Evolutionary conservation across 2,113 vertebrate genomes (phyloP).

Genomic region (Suncus etruscus): DNA sequence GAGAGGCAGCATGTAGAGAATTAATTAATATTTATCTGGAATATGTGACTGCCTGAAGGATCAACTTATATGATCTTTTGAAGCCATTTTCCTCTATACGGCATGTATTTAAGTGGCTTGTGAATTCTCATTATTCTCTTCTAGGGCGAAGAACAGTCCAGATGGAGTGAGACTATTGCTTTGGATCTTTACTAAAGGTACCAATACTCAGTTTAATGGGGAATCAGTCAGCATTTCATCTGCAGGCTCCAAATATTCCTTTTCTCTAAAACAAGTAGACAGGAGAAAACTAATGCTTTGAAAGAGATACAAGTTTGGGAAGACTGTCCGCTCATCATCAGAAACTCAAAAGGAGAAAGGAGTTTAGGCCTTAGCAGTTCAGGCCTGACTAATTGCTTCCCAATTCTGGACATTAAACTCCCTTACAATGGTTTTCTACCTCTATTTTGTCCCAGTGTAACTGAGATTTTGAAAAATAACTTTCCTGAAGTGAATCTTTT

Average conservation of each 20-base stretch:
- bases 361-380: background rate
- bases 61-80: conserved; percentile 45
- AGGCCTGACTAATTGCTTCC: background rate
- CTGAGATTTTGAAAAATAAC: background rate
- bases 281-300: background rate
- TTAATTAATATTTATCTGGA: conserved; percentile 25
- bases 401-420: background rate
- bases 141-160: conserved; percentile 22
- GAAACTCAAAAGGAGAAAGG: background rate
- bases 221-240: background rate
- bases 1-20: background rate
- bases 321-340: background rate
- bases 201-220: background rate
- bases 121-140: conserved; percentile 21
- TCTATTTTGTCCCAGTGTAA: background rate
- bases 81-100: conserved; percentile 46
- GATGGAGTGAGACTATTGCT: conserved; percentile 20
- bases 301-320: background rate
- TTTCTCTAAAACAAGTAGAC: conserved; percentile 19
- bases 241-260: background rate
- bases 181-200: background rate
- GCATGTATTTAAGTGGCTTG: conserved; percentile 17
- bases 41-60: conserved; percentile 45
- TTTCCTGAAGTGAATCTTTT: conserved; percentile 2
- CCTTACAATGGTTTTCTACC: background rate